phyloP scores from a whole-genome alignment of 1,140 invertebrate genomes.

The Drosophila persimilis region DNA sequence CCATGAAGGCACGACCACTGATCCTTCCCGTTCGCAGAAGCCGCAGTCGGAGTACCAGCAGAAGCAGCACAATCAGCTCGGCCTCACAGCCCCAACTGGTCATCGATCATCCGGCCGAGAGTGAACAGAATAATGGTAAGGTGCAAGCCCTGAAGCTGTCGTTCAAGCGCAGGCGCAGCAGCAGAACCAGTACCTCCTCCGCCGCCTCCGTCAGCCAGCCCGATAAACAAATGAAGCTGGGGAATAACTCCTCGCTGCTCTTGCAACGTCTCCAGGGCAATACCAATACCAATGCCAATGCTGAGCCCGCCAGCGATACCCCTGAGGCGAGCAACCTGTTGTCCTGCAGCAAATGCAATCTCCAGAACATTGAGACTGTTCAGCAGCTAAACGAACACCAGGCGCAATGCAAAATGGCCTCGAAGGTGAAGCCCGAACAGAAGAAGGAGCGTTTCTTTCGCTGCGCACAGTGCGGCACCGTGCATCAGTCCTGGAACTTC shows the following conservation, averaged over 20 bases:
- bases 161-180: slow-evolving; percentile 34
- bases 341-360: slow-evolving; percentile 57
- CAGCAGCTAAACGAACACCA: slow-evolving; percentile 50
- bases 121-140: slow-evolving; percentile 45
- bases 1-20: background rate
- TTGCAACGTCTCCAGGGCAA: slow-evolving; percentile 67
- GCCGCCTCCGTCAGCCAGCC: slow-evolving; percentile 20
- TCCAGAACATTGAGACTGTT: slow-evolving; percentile 83
- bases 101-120: slow-evolving; percentile 66
- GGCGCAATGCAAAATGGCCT: slow-evolving; percentile 16
- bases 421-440: background rate
- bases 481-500: slow-evolving; percentile 92
- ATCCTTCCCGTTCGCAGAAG: slow-evolving; percentile 27
- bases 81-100: slow-evolving; percentile 66
- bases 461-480: slow-evolving; percentile 90
- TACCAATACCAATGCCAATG: slow-evolving; percentile 19
- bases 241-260: slow-evolving; percentile 43
- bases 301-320: background rate
- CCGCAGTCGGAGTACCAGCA: slow-evolving; percentile 27
- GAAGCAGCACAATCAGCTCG: slow-evolving; percentile 60
- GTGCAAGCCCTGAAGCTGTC: slow-evolving; percentile 21
- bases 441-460: slow-evolving; percentile 85
- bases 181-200: slow-evolving; percentile 13
- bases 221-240: slow-evolving; percentile 9
- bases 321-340: slow-evolving; percentile 21